Evolutionary conservation across 2,888 invertebrate genomes (phyloP).

Genomic region (Eumacrocentrus americanus): DNA sequence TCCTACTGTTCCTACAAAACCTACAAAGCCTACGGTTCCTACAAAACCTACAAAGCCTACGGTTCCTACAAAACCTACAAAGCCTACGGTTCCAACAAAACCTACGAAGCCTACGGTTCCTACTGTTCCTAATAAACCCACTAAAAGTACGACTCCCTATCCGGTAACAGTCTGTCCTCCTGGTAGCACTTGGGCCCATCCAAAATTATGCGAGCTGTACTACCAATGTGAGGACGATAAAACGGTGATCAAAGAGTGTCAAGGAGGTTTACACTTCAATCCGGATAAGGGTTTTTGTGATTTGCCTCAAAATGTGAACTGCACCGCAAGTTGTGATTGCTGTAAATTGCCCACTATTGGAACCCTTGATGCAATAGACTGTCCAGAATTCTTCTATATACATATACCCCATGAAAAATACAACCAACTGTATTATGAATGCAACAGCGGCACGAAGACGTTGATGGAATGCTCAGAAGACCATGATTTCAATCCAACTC

Average conservation of each 20-base stretch:
- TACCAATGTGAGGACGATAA: constrained; percentile 38
- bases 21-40: no score
- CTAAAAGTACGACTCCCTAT: background rate
- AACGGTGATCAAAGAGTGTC: constrained; percentile 33
- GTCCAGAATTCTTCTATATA: background rate
- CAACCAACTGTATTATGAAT: constrained; percentile 3
- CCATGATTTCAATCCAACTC: background rate
- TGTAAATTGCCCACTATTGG: no score
- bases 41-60: no score
- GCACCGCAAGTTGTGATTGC: background rate
- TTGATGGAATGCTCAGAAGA: background rate
- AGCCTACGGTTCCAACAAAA: background rate
- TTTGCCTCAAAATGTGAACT: constrained; percentile 27
- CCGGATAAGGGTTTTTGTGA: constrained; percentile 29
- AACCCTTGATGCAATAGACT: no score
- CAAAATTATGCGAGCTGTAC: constrained; percentile 22
- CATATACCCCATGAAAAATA: background rate
- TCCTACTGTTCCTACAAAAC: no score
- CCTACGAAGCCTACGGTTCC: background rate
- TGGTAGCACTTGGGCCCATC: background rate
- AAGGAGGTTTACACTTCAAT: constrained; percentile 35
- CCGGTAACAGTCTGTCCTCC: background rate
- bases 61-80: background rate
- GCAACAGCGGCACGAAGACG: background rate
- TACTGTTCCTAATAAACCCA: background rate